Base-by-base conservation (phyloP, 2,888 invertebrate species). In the Ophion ellenae region DNA sequence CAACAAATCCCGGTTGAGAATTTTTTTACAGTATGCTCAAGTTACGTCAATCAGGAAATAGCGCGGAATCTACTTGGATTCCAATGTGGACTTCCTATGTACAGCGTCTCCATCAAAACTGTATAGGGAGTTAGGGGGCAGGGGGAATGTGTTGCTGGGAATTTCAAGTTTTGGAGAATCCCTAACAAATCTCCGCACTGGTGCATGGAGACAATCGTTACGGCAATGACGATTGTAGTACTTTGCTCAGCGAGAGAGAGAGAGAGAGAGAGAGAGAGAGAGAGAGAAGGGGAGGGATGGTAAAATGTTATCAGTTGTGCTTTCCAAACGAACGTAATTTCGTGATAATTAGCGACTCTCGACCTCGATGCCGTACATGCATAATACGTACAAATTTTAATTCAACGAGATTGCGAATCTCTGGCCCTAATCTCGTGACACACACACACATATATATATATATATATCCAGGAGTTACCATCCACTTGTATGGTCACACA, bases 141-240 rank as follows among this genome's bases (percentile, higher is more conserved):
- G 32, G 4, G 4, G 3, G 4, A 32, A 4, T 32, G 2, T 32
- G 3, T 32, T 32, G 32, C 32, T 32, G 32, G 32, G 3, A 32
- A 32, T 32, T 32, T 32, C 32, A 32, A 32, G 32, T 32, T 32
- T 32, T 4, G 32, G 32, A 4, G 32, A 32, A 32, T 2, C 32
- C 32, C 32, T 4, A 32, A 32, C 32, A 32, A 32, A 32, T 32
- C 4, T 32, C 32, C 4, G 32, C 32, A 32, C 4, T 32, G 32
- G 32, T 32, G 32, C 32, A 32, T 32, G 32, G 32, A 0, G 32
- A 32, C 4, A 32, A 84, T 86, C 73, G 70, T 78, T 77, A 80
- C 84, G 82, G 84, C 86, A 84, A 86, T 86, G 83, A 83, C 82
- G 84, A 86, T 86, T 86, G 77, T 81, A 67, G 59, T 64, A 66